Conservation (phyloP, 1,140 invertebrate species). For the Pollicipes pollicipes region DNA sequence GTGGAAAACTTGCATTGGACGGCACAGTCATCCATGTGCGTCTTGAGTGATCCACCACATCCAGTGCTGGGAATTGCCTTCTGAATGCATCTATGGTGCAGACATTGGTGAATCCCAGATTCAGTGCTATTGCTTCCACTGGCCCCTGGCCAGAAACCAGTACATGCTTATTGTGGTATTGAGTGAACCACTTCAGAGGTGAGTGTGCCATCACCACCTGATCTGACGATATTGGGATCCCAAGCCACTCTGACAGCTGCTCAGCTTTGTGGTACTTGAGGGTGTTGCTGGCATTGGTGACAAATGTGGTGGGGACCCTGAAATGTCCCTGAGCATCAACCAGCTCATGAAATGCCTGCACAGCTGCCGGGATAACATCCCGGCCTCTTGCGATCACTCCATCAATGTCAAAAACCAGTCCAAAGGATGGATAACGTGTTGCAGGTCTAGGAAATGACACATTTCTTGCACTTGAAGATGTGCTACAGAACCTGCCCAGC, state of each 20-base stretch:
- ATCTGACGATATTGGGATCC: constrained; percentile 19
- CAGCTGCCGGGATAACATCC: constrained; percentile 41
- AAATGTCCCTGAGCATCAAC: constrained; percentile 35
- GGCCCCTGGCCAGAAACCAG: constrained; percentile 51
- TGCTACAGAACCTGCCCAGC: neutral
- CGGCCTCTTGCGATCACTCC: constrained; percentile 48
- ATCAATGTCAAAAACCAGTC: constrained; percentile 52
- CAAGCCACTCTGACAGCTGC: constrained; percentile 43
- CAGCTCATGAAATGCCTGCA: constrained; percentile 36
- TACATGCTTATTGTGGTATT: constrained; percentile 44
- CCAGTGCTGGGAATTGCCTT: constrained; percentile 42
- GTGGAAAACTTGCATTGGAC: constrained; percentile 23
- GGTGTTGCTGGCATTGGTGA: constrained; percentile 47
- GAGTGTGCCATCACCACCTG: constrained; percentile 55
- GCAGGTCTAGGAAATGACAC: neutral
- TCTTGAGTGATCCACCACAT: constrained; percentile 46
- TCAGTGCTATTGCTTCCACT: constrained; percentile 41
- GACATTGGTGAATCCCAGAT: constrained; percentile 44
- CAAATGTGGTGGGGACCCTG: constrained; percentile 45
- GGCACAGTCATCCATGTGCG: constrained; percentile 30
- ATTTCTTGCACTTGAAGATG: neutral
- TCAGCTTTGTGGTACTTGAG: constrained; percentile 39
- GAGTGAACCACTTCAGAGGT: constrained; percentile 41
- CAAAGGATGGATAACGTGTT: constrained; percentile 28
- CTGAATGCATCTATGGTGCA: constrained; percentile 42